Evolutionary conservation across 2,113 vertebrate species (phyloP).

Genomic region (Acanthochromis polyacanthus): DNA sequence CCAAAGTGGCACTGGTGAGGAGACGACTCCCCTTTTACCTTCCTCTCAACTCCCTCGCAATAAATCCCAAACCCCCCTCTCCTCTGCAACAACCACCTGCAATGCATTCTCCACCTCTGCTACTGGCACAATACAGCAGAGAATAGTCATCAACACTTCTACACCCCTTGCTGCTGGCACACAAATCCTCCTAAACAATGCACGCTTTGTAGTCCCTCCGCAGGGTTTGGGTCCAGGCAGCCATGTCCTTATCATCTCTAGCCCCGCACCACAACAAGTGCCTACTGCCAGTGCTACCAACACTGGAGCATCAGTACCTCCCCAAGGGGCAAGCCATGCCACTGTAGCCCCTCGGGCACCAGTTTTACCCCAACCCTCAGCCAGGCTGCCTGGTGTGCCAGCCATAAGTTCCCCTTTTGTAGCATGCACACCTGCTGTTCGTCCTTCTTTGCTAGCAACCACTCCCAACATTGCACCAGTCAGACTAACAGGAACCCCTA

Average conservation of each 20-base stretch:
- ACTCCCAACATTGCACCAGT: conserved; percentile 45
- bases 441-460: conserved; percentile 42
- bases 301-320: conserved; percentile 41
- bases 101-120: conserved; percentile 65
- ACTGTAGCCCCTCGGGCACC: conserved; percentile 41
- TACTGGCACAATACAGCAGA: conserved; percentile 88
- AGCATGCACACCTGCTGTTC: conserved; percentile 53
- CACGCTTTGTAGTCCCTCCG: conserved; percentile 92
- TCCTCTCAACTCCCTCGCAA: conserved; percentile 34
- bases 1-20: conserved; percentile 25
- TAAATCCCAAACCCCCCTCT: conserved; percentile 36
- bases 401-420: conserved; percentile 55
- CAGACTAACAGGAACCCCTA: conserved; percentile 31
- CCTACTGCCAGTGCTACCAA: conserved; percentile 57
- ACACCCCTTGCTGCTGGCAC: conserved; percentile 93
- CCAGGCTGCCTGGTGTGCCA: conserved; percentile 53
- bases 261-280: conserved; percentile 76
- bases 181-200: conserved; percentile 94
- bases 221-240: conserved; percentile 94
- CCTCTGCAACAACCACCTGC: conserved; percentile 25
- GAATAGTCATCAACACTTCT: conserved; percentile 93
- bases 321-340: conserved; percentile 43
- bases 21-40: conserved; percentile 12
- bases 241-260: conserved; percentile 92
- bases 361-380: conserved; percentile 50